phyloP scores from a whole-genome alignment of 1,140 invertebrate genomes.

The Neocloeon triangulifer region DNA sequence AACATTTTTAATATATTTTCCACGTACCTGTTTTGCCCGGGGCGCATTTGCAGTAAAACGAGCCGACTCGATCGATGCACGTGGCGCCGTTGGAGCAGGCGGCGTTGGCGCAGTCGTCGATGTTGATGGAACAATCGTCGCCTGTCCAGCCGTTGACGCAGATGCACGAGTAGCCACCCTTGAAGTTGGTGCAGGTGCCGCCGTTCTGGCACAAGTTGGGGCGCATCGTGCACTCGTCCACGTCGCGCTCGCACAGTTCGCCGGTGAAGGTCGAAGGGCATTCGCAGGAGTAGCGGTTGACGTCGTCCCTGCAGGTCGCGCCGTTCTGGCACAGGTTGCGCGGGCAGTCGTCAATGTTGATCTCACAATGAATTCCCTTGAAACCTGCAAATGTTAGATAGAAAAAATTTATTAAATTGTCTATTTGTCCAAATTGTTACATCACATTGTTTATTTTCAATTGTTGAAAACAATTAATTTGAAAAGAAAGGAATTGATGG shows the following conservation, averaged over 20 bases:
- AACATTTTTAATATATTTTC: too few relatives aligned
- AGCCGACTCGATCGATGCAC: slow-evolving; percentile 82
- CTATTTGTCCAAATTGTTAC: too few relatives aligned
- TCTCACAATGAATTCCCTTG: slow-evolving; percentile 63
- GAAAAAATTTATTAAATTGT: slow-evolving; percentile 5
- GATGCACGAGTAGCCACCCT: slow-evolving; percentile 80
- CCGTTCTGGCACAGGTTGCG: slow-evolving; percentile 79
- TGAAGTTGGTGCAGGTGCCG: slow-evolving; percentile 78
- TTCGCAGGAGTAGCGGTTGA: slow-evolving; percentile 68
- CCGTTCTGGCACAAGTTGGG: slow-evolving; percentile 82
- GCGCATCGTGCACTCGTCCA: slow-evolving; percentile 17
- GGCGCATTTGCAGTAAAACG: slow-evolving; percentile 88
- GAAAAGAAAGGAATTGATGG: too few relatives aligned
- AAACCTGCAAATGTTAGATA: slow-evolving; percentile 57
- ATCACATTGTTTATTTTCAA: too few relatives aligned
- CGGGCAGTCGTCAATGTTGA: slow-evolving; percentile 76
- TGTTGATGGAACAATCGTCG: slow-evolving; percentile 73
- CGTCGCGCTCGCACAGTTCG: slow-evolving; percentile 37
- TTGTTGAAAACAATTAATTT: too few relatives aligned
- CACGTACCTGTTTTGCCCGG: slow-evolving; percentile 73
- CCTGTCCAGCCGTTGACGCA: slow-evolving; percentile 92
- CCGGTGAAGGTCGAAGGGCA: slow-evolving; percentile 77
- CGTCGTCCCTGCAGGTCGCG: slow-evolving; percentile 66
- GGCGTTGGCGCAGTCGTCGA: slow-evolving; percentile 77
- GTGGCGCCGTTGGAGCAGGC: slow-evolving; percentile 94